Conservation (phyloP, 2,113 vertebrate species). For the Amia ocellicauda region DNA sequence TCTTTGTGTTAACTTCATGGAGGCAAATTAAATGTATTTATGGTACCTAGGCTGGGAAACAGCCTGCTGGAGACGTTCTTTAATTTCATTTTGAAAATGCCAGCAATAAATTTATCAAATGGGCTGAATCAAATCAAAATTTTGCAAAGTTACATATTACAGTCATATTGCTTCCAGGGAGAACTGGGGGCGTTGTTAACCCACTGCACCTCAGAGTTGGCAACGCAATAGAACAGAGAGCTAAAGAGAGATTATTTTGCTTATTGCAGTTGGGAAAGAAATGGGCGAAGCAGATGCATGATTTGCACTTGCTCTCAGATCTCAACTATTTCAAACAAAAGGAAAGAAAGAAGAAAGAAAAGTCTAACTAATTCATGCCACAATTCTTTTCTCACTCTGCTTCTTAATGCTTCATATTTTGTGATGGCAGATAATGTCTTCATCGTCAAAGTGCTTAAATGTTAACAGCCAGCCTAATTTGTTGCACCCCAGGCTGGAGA, state of each 20-base stretch:
- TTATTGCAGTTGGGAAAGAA: constrained; percentile 24
- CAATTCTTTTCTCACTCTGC: constrained; percentile 23
- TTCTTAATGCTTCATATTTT: constrained; percentile 19
- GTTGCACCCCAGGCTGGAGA: constrained; percentile 56
- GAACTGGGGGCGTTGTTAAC: constrained; percentile 55
- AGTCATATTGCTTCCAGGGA: constrained; percentile 55
- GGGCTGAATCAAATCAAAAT: constrained; percentile 59
- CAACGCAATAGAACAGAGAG: constrained; percentile 24
- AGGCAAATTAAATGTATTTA: constrained; percentile 62
- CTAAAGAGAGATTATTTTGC: constrained; percentile 10
- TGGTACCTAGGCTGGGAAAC: constrained; percentile 59
- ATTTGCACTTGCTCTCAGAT: constrained; percentile 16
- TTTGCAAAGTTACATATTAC: constrained; percentile 55
- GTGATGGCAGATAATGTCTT: constrained; percentile 33
- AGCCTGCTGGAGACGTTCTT: constrained; percentile 57
- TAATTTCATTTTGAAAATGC: constrained; percentile 68
- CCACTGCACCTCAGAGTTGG: constrained; percentile 45
- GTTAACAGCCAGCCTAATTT: constrained; percentile 57
- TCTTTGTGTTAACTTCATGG: constrained; percentile 33
- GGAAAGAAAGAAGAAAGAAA: too few relatives aligned
- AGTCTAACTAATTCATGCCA: too few relatives aligned
- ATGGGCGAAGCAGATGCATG: too few relatives aligned
- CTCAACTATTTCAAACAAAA: constrained; percentile 7
- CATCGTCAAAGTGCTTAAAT: constrained; percentile 37
- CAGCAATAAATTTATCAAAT: constrained; percentile 65